These are phyloP conservation scores for Neostethus bicornis DNA, from an alignment of 2,797 vertebrate species.

Conservation along the genomic window DNA sequence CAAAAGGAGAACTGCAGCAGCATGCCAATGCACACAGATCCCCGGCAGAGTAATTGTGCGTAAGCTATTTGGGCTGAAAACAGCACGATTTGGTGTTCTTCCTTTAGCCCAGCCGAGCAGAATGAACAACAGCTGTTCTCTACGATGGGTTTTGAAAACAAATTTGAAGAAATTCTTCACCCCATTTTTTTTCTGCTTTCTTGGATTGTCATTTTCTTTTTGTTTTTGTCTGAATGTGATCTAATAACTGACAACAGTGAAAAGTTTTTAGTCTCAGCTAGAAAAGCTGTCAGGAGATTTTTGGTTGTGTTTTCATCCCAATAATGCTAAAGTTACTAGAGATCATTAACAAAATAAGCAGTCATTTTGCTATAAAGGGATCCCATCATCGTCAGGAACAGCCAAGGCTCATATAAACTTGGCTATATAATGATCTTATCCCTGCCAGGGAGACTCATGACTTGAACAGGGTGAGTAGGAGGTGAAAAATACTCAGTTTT, in stretches of 20 bases:
- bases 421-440: conserved; percentile 49
- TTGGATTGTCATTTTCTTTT: conserved; percentile 5
- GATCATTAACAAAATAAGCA: conserved; percentile 49
- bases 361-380: conserved; percentile 59
- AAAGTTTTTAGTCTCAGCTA: conserved; percentile 18
- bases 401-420: conserved; percentile 64
- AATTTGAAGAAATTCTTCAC: conserved; percentile 53
- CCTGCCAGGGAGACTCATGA: conserved; percentile 57
- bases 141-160: conserved; percentile 69
- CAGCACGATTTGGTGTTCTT: conserved; percentile 85
- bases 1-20: conserved; percentile 81
- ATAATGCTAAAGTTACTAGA: conserved; percentile 44
- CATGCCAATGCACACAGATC: conserved; percentile 84
- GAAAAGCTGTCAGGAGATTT: conserved; percentile 36
- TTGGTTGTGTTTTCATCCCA: conserved; percentile 25
- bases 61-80: conserved; percentile 85
- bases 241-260: conserved; percentile 43
- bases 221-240: conserved; percentile 31
- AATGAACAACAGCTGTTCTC: conserved; percentile 88
- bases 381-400: conserved; percentile 43
- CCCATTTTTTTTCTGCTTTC: conserved; percentile 8
- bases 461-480: conserved; percentile 39
- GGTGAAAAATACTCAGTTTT: conserved; percentile 41
- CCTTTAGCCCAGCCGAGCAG: conserved; percentile 80
- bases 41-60: conserved; percentile 89